Percentiles rank a stretch among this genome's conserved stretches.
Conservation (phyloP, 2,113 vertebrate species). For the Ctenodactylus gundi region DNA sequence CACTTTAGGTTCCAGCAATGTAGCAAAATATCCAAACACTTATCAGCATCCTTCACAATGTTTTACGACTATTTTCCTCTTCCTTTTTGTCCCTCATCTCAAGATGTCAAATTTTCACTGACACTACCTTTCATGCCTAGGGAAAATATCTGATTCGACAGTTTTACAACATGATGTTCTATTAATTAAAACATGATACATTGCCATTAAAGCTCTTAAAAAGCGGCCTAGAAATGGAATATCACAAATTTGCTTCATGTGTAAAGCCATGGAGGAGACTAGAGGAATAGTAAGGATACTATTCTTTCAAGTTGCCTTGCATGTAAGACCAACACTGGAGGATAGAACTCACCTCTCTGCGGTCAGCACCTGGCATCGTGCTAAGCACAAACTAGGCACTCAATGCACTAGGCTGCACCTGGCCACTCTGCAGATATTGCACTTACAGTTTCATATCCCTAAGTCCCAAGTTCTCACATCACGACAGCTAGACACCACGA, state of each 20-base stretch:
- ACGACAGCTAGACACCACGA: not conserved
- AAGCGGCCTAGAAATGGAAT: not conserved
- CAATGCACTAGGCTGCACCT: not conserved
- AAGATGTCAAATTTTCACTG: conserved; percentile 52
- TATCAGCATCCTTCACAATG: not conserved
- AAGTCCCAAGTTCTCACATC: not conserved
- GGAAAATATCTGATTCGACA: conserved; percentile 59
- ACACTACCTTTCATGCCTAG: conserved; percentile 9
- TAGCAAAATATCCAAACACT: not conserved
- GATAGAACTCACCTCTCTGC: not conserved
- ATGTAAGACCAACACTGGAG: not conserved
- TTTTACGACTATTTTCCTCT: not conserved
- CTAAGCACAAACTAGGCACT: not conserved
- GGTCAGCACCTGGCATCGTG: not conserved
- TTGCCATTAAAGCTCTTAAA: conserved; percentile 37
- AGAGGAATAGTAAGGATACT: not conserved
- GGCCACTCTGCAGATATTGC: not conserved
- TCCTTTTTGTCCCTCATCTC: not conserved
- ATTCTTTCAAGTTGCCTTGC: not conserved
- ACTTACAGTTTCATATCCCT: not conserved
- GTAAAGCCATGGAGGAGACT: not conserved
- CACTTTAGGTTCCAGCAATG: not conserved
- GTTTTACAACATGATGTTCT: conserved; percentile 61
- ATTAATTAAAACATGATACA: conserved; percentile 67
- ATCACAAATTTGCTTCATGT: not conserved